Base-by-base conservation (phyloP, 2,888 invertebrate genomes). In the Lasioglossum figueresi region DNA sequence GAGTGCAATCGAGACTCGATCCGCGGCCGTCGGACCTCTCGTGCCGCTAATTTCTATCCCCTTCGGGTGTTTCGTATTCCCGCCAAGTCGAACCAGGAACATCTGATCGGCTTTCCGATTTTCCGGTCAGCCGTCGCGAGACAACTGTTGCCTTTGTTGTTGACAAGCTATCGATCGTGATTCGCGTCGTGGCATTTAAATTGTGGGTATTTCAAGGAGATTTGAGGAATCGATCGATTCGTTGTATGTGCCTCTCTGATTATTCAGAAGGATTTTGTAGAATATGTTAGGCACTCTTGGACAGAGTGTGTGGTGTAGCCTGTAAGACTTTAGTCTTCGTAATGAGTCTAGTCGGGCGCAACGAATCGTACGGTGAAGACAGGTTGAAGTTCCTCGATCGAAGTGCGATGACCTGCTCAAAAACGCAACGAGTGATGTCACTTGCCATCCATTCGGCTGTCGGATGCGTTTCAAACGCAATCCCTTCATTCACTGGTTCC, bases 1-100 rank as follows among this genome's bases (percentile, higher is more conserved):
- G 63, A 82, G 82, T 77, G 84, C 78, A 71, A 79, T 78, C 63
- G 84, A 59, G 77, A 70, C 81, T 71, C 84, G 76, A 80, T 80
- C 87, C 85, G 4, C 59, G 8, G 73, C 68, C 79, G 74, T 88
- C 90, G 90, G 89, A 80, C 76, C 19, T 59, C 45, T 40, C 45
- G 75, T 45, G 56, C 40, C 84, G 74, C 71, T 40, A 82, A 52
- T 52, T 14, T 6, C 48, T 23, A 2, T 19, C 2, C 6, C 19
- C 48, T 52, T 10, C 10, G 52, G 23, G 1, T n/a, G 5, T 52
- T 52, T 52, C n/a, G 0, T 56, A 63, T 31, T 63, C 63, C 63
- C 31, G 63, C 63, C 63, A 63, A 63, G 31, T 63, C 3, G 16
- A 8, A 19, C 14, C 19, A 0, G 12, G 3, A 16, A 31, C 6